These are phyloP conservation scores for Grapholita molesta DNA, from an alignment of 1,140 invertebrate genomes.

Conservation along the genomic window DNA sequence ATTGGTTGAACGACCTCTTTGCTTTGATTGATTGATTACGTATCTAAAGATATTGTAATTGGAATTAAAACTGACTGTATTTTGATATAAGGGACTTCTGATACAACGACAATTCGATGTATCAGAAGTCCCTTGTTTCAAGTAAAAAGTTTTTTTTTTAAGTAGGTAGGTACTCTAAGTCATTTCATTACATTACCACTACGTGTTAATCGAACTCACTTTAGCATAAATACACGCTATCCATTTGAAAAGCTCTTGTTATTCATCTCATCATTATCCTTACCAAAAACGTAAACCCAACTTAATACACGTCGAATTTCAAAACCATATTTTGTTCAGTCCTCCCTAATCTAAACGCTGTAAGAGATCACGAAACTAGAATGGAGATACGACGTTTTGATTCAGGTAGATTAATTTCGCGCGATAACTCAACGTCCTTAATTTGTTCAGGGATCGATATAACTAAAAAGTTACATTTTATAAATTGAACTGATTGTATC, in stretches of 20 bases:
- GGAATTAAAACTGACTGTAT: too few species aligned
- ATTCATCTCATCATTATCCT: background rate
- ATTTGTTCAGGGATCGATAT: slow-evolving; percentile 49
- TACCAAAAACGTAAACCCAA: background rate
- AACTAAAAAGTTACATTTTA: slow-evolving; percentile 44
- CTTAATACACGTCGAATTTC: slow-evolving; percentile 1
- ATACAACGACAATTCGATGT: too few species aligned
- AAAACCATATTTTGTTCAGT: slow-evolving; percentile 2
- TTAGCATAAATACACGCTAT: background rate
- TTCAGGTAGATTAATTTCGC: slow-evolving; percentile 26
- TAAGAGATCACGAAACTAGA: background rate
- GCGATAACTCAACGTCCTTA: slow-evolving; percentile 30
- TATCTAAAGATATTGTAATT: too few species aligned
- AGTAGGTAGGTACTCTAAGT: too few species aligned
- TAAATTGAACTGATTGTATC: slow-evolving; percentile 53
- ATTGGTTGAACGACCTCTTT: background rate
- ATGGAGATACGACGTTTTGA: slow-evolving; percentile 12
- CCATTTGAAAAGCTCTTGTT: background rate
- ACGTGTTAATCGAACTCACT: background rate
- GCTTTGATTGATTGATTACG: background rate
- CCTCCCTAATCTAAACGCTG: background rate
- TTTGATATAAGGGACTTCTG: too few species aligned
- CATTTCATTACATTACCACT: background rate
- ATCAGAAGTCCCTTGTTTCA: too few species aligned
- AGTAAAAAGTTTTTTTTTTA: too few species aligned